Conservation (phyloP, 1,140 invertebrate genomes). For the Leptinotarsa undecemlineata region DNA sequence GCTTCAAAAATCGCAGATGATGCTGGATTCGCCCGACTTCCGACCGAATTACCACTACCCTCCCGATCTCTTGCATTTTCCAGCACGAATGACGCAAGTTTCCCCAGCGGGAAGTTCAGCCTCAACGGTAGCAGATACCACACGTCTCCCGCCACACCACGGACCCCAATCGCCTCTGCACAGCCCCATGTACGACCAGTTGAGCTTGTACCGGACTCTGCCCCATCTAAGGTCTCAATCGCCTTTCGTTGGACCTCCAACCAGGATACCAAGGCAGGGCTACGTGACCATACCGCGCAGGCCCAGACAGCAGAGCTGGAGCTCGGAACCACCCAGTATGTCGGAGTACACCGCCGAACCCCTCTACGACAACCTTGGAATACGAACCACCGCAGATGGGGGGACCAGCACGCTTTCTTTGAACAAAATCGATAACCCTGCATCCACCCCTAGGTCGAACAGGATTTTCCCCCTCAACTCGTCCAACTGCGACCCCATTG, state of each 20-base stretch:
- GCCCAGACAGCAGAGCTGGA: constrained; percentile 80
- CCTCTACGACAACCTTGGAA: constrained; percentile 81
- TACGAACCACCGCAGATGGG: constrained; percentile 82
- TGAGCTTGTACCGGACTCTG: constrained; percentile 67
- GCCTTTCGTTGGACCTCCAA: constrained; percentile 62
- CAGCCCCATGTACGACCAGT: constrained; percentile 61
- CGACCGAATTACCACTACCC: constrained; percentile 68
- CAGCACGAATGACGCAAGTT: constrained; percentile 63
- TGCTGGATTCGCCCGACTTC: constrained; percentile 59
- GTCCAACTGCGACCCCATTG: constrained; percentile 66
- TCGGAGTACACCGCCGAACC: constrained; percentile 64
- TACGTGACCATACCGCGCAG: constrained; percentile 84
- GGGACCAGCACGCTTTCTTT: constrained; percentile 76
- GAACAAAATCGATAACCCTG: constrained; percentile 61
- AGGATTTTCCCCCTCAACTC: constrained; percentile 52
- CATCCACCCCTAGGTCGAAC: constrained; percentile 54
- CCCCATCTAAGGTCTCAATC: constrained; percentile 74
- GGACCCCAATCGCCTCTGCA: constrained; percentile 58
- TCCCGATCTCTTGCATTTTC: constrained; percentile 78
- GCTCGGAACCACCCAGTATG: constrained; percentile 55
- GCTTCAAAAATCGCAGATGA: constrained; percentile 51
- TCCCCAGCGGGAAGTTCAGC: constrained; percentile 74
- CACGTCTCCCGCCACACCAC: constrained; percentile 60
- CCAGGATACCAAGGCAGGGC: constrained; percentile 65
- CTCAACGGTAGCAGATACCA: constrained; percentile 73